These are phyloP conservation scores for Pegea sp. DNA, from an alignment of 23 tunicate species.

Conservation along the genomic window DNA sequence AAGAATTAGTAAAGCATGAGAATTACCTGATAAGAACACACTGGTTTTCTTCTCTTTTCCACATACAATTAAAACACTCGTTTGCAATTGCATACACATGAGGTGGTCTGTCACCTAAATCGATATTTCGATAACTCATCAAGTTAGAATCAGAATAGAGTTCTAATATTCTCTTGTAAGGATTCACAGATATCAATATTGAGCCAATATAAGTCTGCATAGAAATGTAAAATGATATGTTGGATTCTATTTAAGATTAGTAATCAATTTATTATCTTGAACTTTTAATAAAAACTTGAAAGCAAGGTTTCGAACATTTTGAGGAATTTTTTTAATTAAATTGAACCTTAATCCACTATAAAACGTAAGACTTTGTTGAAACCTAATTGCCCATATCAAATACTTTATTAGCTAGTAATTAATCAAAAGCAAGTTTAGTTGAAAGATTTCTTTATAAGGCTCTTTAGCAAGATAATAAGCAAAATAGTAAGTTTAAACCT, in stretches of 20 bases:
- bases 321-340: too few species aligned
- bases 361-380: too few species aligned
- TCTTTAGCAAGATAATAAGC: too few species aligned
- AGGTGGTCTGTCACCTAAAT: slow-evolving; percentile 69
- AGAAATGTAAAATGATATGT: not conserved
- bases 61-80: slow-evolving; percentile 86
- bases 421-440: too few species aligned
- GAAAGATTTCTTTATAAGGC: too few species aligned
- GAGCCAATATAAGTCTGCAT: slow-evolving; percentile 87
- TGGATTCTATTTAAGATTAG: not conserved
- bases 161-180: slow-evolving; percentile 54
- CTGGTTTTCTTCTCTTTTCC: slow-evolving; percentile 84
- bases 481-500: too few species aligned
- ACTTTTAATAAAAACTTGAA: too few species aligned
- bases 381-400: too few species aligned
- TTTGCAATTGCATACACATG: slow-evolving; percentile 90
- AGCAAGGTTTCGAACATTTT: too few species aligned
- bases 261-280: too few species aligned
- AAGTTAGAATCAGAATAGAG: slow-evolving; percentile 38
- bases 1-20: not conserved
- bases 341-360: too few species aligned
- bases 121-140: slow-evolving; percentile 27
- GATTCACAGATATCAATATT: slow-evolving; percentile 78
- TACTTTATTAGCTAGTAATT: too few species aligned
- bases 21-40: slow-evolving; percentile 76